Percentiles rank a stretch among this genome's conserved stretches.
phyloP scores from a whole-genome alignment of 1,140 invertebrate genomes.

The Lerema accius region DNA sequence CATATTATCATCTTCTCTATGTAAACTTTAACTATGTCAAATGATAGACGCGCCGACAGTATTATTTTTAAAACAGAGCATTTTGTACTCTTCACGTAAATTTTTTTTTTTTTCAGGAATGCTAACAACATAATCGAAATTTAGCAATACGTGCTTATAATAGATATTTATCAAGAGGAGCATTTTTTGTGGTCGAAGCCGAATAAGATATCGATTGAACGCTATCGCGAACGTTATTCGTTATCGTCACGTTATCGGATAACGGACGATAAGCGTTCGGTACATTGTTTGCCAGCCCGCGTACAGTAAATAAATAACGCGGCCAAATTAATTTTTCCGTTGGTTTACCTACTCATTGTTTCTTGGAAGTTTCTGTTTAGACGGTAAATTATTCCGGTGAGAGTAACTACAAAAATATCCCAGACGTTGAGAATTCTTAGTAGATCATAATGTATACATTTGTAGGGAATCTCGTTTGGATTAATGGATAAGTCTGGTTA shows the following conservation, averaged over 20 bases:
- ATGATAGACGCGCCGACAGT: no score
- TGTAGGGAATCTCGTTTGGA: no score
- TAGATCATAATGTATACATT: no score
- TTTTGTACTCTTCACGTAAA: no score
- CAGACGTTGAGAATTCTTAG: no score
- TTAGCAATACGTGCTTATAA: not conserved
- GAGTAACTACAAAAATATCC: not conserved
- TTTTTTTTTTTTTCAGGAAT: no score
- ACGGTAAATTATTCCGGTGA: not conserved
- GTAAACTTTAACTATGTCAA: no score
- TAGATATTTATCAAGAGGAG: constrained; percentile 7
- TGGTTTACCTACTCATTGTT: not conserved
- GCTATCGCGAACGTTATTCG: constrained; percentile 31
- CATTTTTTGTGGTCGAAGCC: constrained; percentile 1
- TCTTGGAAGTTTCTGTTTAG: no score
- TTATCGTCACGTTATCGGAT: constrained; percentile 32
- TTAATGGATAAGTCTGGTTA: no score
- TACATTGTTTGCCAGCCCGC: constrained; percentile 24
- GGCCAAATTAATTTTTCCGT: not conserved
- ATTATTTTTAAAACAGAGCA: no score
- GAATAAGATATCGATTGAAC: constrained; percentile 40
- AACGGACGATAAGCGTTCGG: constrained; percentile 36
- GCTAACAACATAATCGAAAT: not conserved
- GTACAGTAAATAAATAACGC: constrained; percentile 27
- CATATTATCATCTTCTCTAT: no score